phyloP scores from a whole-genome alignment of 2,888 invertebrate genomes.

The Calephelis perditalis region DNA sequence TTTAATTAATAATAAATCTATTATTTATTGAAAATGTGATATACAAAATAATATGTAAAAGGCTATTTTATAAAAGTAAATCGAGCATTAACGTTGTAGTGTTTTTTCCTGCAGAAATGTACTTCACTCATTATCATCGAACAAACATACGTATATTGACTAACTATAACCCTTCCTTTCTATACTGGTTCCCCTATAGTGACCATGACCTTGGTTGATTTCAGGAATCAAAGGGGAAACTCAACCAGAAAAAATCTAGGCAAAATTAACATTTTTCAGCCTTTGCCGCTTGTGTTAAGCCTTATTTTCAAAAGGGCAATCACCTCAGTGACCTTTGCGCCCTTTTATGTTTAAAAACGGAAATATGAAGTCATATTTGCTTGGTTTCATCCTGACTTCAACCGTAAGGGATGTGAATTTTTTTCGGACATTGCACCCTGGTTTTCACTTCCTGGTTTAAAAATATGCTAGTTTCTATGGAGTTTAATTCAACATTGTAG shows the following conservation, averaged over 20 bases:
- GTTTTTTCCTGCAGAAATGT: too few species aligned
- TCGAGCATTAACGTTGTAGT: too few species aligned
- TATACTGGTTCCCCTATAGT: background rate
- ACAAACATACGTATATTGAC: too few species aligned
- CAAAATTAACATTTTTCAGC: conserved; percentile 5
- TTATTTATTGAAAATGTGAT: too few species aligned
- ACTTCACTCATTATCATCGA: too few species aligned
- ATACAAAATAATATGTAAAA: too few species aligned
- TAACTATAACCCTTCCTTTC: too few species aligned
- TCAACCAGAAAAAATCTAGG: conserved; percentile 7
- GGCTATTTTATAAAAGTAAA: too few species aligned
- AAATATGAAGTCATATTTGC: conserved; percentile 2
- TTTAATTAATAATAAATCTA: too few species aligned
- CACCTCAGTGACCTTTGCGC: conserved; percentile 4
- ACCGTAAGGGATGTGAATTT: conserved; percentile 6
- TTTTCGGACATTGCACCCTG: background rate
- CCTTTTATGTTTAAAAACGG: conserved; percentile 12
- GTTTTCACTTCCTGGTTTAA: background rate
- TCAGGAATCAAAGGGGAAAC: conserved; percentile 9
- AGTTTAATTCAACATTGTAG: background rate
- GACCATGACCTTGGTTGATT: background rate
- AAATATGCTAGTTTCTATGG: background rate
- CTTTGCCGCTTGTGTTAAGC: background rate
- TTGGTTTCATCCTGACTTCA: conserved; percentile 10
- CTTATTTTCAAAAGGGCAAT: conserved; percentile 17